Conservation (phyloP, 2,888 invertebrate genomes). For the Seladonia tumulorum region DNA sequence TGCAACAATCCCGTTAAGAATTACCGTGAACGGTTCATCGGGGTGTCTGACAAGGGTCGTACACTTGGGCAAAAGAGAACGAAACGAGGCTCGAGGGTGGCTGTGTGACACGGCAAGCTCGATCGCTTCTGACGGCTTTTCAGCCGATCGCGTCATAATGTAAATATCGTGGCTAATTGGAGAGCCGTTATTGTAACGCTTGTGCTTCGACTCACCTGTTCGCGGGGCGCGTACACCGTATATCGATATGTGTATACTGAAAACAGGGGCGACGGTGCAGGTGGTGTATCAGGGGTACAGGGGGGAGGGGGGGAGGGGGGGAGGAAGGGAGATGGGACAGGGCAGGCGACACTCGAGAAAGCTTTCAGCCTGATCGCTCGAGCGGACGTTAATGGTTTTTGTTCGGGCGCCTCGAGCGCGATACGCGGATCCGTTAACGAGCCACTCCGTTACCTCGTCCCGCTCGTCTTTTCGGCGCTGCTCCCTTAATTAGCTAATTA, state of each 20-base stretch:
- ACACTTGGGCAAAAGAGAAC: slow-evolving; percentile 54
- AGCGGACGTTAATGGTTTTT: slow-evolving; percentile 75
- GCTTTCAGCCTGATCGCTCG: slow-evolving; percentile 76
- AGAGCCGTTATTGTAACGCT: slow-evolving; percentile 78
- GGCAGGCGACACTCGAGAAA: slow-evolving; percentile 72
- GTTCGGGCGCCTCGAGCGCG: slow-evolving; percentile 71
- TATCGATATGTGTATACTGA: background rate
- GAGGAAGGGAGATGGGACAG: background rate
- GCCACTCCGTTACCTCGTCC: slow-evolving; percentile 45
- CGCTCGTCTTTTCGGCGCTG: slow-evolving; percentile 54
- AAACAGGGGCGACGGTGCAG: background rate
- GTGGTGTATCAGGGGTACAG: background rate
- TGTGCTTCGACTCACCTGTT: slow-evolving; percentile 47
- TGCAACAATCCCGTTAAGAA: slow-evolving; percentile 47
- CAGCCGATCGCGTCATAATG: slow-evolving; percentile 76
- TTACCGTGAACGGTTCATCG: slow-evolving; percentile 46
- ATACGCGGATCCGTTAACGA: slow-evolving; percentile 64
- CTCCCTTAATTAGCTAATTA: slow-evolving; percentile 79
- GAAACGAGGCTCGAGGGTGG: slow-evolving; percentile 46
- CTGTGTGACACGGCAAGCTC: slow-evolving; percentile 54
- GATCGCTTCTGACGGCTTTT: slow-evolving; percentile 75
- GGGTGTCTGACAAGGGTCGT: slow-evolving; percentile 67
- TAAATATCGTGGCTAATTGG: slow-evolving; percentile 84
- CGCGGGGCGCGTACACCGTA: slow-evolving; percentile 4
- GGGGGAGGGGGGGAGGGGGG: no score